phyloP scores from a whole-genome alignment of 2,797 vertebrate species.

The Sus cebifrons region DNA sequence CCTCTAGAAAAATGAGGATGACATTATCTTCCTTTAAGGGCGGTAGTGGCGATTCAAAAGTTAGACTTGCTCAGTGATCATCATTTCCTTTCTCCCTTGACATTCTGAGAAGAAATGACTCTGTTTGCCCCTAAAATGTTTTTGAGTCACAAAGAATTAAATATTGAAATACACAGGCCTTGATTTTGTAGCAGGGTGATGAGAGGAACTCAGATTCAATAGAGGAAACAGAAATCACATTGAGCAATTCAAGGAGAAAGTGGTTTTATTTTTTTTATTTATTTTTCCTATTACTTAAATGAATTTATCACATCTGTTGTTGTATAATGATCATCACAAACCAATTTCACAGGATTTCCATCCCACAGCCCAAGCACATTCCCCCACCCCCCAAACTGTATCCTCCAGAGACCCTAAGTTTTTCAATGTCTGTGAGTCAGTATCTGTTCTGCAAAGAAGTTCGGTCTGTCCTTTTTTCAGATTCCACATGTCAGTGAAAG shows the following conservation, averaged over 20 bases:
- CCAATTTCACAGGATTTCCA: too few relatives aligned
- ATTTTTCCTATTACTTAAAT: too few relatives aligned
- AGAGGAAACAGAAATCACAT: slow-evolving; percentile 20
- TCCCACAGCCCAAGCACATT: too few relatives aligned
- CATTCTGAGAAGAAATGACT: slow-evolving; percentile 14
- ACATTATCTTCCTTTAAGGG: background rate
- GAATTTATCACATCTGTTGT: too few relatives aligned
- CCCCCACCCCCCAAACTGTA: too few relatives aligned
- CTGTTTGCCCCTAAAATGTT: background rate
- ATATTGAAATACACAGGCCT: background rate
- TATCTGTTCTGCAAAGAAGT: too few relatives aligned
- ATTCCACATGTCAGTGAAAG: too few relatives aligned
- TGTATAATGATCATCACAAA: too few relatives aligned
- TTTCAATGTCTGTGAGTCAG: too few relatives aligned
- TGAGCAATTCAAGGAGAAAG: background rate
- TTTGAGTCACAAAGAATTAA: background rate
- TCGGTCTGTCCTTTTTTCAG: too few relatives aligned
- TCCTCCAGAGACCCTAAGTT: too few relatives aligned
- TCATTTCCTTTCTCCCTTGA: slow-evolving; percentile 28
- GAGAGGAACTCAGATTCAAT: background rate
- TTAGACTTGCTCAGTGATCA: background rate
- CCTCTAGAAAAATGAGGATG: background rate
- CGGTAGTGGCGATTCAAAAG: background rate
- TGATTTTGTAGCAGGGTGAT: background rate
- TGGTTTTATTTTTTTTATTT: too few relatives aligned